Evolutionary conservation across 2,113 vertebrate species (phyloP), one percentile per base, ranked within the genome.

Genomic region (Synchiropus splendidus): DNA sequence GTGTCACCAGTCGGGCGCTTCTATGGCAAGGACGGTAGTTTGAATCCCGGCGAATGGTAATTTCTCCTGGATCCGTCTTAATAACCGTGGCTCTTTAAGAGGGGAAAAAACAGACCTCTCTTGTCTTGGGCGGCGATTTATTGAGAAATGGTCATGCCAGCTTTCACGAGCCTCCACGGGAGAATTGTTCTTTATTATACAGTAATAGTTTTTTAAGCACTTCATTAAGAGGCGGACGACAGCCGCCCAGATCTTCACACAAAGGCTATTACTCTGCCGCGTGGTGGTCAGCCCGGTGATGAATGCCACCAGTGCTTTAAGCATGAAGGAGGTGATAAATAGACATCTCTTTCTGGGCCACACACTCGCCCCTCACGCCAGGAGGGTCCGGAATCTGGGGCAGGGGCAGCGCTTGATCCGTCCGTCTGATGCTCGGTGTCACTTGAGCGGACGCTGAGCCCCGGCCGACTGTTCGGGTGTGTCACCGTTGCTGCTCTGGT

Each of bases 181-280:
- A 43, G 35, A 34, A 33, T 44, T 61, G 54, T 49, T 72, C 65
- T 63, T 70, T 63, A 62, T 36, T 11, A 2, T 34, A 18, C 30
- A 38, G 56, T 71, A 68, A 77, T 69, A 63, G 65, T 52, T 43
- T 64, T 49, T 66, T 48, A 54, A 70, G 57, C 41, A 63, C 40
- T 61, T 70, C 64, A 75, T 78, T 65, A 76, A 61, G 48, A 64
- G 21, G 8, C 21, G 39, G 43, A 31, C 8, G 38, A 39, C 61
- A 52, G 46, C 49, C 48, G 36, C 64, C 13, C 55, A 61, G 61
- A 54, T 36, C 51, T 39, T 43, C 35, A 37, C 53, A 31, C 38
- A 59, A 58, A 46, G 31, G 15, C 44, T 50, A 54, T 63, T 67
- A 57, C 67, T 67, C 52, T 50, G 37, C 49, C 18, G 54, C 39